These are phyloP conservation scores for Piprites chloris DNA, from an alignment of 2,113 vertebrate species.

Conservation along the genomic window DNA sequence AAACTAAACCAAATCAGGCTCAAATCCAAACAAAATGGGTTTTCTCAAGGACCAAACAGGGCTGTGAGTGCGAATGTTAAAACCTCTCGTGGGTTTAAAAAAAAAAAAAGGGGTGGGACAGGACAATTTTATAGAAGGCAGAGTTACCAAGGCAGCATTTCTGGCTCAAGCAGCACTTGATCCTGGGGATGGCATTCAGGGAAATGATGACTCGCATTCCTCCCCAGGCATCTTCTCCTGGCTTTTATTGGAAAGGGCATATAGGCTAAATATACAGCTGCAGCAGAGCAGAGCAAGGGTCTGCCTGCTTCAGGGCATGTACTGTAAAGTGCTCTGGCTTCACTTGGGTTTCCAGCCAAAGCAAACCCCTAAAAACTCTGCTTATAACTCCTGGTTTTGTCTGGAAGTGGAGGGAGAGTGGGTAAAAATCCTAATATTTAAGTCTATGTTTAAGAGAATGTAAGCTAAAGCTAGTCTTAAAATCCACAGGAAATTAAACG, in stretches of 20 bases:
- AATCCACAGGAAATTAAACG: constrained; percentile 14
- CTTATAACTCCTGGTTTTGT: background rate
- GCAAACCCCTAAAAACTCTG: background rate
- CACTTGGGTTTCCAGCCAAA: background rate
- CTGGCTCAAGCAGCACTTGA: constrained; percentile 20
- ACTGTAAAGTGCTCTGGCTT: background rate
- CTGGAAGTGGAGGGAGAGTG: background rate
- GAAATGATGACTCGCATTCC: background rate
- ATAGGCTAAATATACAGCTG: constrained; percentile 44
- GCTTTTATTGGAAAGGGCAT: constrained; percentile 25
- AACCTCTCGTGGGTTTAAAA: background rate
- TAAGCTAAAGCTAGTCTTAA: background rate
- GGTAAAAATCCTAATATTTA: background rate
- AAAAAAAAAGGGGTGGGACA: background rate
- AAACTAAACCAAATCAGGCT: background rate
- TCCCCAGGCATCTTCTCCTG: background rate
- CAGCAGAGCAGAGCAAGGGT: background rate
- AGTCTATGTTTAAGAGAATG: background rate
- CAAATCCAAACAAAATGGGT: background rate
- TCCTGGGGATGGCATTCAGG: background rate
- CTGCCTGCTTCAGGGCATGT: background rate
- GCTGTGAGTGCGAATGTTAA: background rate
- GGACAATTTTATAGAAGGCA: background rate
- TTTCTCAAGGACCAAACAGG: background rate
- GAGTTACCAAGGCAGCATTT: background rate